Conservation (phyloP, 1,140 invertebrate species). For the Neoseiulus cucumeris region DNA sequence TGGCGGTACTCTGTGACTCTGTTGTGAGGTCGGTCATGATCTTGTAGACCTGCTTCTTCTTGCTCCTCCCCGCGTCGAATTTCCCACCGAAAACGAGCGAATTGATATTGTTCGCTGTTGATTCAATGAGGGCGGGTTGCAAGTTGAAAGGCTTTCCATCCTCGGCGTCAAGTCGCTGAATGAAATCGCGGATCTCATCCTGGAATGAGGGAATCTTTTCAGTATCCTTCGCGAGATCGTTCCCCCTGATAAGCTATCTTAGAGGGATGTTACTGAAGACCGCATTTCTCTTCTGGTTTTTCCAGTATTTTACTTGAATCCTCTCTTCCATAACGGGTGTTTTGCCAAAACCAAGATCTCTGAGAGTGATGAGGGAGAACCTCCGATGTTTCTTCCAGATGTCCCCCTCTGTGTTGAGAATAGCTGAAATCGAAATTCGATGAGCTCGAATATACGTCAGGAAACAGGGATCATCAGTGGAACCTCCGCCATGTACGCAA, state of each 20-base stretch:
- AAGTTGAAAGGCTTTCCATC: neutral
- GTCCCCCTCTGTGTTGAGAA: neutral
- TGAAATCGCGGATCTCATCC: neutral
- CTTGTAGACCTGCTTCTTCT: too few species aligned
- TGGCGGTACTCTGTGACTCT: too few species aligned
- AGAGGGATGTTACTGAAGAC: too few species aligned
- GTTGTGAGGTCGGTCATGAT: too few species aligned
- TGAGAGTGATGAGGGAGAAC: neutral
- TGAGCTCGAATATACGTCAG: neutral
- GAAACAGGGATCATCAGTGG: neutral
- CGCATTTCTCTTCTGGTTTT: too few species aligned
- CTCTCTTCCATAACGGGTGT: neutral
- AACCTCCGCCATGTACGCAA: neutral
- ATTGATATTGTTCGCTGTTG: neutral
- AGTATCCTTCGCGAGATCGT: too few species aligned
- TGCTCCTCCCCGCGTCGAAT: too few species aligned
- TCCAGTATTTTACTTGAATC: neutral
- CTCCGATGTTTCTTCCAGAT: neutral
- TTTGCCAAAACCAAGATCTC: neutral
- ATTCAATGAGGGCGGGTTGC: neutral
- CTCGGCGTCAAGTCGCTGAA: neutral
- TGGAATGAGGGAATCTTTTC: neutral
- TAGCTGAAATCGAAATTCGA: neutral
- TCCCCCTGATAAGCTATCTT: too few species aligned
- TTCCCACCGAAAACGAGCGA: neutral